phyloP scores from a whole-genome alignment of 2,113 vertebrate species.

The Entomyzon cyanotis region DNA sequence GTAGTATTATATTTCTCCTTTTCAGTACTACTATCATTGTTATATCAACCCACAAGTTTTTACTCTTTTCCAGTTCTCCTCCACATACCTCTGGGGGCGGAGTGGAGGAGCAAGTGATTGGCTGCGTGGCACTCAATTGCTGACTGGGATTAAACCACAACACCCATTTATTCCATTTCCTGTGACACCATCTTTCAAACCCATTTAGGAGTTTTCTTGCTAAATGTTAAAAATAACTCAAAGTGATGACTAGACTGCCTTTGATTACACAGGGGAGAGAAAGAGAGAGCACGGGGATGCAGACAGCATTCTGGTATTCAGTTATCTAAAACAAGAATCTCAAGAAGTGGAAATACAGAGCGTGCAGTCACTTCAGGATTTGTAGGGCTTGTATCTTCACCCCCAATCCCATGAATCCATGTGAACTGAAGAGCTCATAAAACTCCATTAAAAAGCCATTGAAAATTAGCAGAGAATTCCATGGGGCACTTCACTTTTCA shows the following conservation, averaged over 20 bases:
- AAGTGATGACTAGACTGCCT: background rate
- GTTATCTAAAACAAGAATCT: background rate
- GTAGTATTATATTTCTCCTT: background rate
- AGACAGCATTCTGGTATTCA: background rate
- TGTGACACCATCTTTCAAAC: background rate
- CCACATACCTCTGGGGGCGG: fast-evolving
- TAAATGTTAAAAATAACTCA: slow-evolving; percentile 20
- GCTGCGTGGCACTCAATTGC: background rate
- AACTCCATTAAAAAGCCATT: background rate
- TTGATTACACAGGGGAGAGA: background rate
- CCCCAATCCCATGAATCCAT: background rate
- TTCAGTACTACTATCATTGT: background rate
- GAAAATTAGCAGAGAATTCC: background rate
- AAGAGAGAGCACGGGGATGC: background rate
- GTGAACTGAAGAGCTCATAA: background rate
- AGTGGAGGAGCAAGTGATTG: background rate
- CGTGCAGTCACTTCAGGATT: background rate
- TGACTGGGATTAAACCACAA: background rate
- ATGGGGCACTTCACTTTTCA: background rate
- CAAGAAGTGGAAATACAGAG: background rate
- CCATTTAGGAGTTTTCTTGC: background rate
- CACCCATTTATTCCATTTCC: background rate
- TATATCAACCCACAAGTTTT: background rate
- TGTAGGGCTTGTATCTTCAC: background rate
- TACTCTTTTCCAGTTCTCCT: background rate